Conservation (phyloP, 2,113 vertebrate genomes). For the Kryptolebias marmoratus region DNA sequence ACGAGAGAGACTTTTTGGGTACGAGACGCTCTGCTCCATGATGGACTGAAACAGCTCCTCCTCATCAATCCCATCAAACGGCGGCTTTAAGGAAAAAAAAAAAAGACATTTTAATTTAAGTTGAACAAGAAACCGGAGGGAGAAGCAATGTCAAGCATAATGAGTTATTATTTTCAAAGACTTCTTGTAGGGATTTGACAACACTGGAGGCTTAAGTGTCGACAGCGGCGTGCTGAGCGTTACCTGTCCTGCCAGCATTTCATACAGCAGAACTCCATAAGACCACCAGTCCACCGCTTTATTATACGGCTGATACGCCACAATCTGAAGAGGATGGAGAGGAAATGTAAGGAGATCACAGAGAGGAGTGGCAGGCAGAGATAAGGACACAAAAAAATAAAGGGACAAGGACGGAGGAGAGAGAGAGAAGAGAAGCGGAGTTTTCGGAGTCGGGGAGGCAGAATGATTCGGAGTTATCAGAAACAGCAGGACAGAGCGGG, state of each 20-base stretch:
- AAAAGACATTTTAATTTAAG: not conserved
- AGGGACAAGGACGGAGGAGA: slow-evolving; percentile 3
- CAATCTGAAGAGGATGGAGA: slow-evolving; percentile 81
- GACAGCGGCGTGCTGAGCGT: not conserved
- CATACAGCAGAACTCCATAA: slow-evolving; percentile 90
- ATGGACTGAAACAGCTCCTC: slow-evolving; percentile 93
- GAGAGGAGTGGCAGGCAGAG: slow-evolving; percentile 14
- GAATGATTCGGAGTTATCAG: slow-evolving; percentile 24
- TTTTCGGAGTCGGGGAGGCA: slow-evolving; percentile 13
- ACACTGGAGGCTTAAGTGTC: slow-evolving; percentile 23
- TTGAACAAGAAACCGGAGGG: not conserved
- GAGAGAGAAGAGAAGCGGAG: slow-evolving; percentile 11
- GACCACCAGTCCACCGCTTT: slow-evolving; percentile 96
- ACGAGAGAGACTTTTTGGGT: slow-evolving; percentile 89
- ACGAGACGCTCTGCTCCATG: slow-evolving; percentile 90
- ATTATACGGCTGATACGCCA: slow-evolving; percentile 90
- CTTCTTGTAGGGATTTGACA: slow-evolving; percentile 49
- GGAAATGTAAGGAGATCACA: slow-evolving; percentile 15
- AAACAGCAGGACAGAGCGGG: slow-evolving; percentile 13
- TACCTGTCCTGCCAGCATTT: slow-evolving; percentile 94
- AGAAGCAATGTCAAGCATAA: slow-evolving; percentile 27
- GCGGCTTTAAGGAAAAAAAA: slow-evolving; percentile 76
- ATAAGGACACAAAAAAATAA: slow-evolving; percentile 21
- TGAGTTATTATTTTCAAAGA: slow-evolving; percentile 31
- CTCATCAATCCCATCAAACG: slow-evolving; percentile 91